A percentile compares a stretch with the other conserved stretches of the same genome.
These are phyloP conservation scores for Harpagifer antarcticus DNA, from an alignment of 2,797 vertebrate species.

Conservation along the genomic window DNA sequence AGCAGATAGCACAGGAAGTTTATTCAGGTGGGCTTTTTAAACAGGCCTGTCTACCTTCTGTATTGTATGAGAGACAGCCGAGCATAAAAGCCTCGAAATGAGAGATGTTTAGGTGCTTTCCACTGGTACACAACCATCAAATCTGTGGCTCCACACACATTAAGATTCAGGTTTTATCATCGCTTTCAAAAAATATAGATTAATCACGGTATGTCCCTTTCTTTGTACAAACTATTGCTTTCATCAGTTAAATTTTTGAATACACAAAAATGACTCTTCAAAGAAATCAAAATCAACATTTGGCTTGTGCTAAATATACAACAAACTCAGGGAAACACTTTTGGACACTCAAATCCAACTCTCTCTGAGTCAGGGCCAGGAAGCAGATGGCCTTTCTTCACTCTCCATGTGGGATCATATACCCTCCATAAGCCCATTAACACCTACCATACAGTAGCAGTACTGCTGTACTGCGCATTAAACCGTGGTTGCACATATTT, in stretches of 20 bases:
- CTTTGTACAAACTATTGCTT: background rate
- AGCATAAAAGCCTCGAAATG: constrained; percentile 53
- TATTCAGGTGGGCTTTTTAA: constrained; percentile 78
- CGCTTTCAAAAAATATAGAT: background rate
- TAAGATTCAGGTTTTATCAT: background rate
- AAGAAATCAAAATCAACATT: constrained; percentile 12
- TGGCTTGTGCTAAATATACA: constrained; percentile 28
- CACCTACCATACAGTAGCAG: constrained; percentile 72
- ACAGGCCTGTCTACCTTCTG: constrained; percentile 62
- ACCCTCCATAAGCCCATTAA: constrained; percentile 73
- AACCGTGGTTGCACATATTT: constrained; percentile 55
- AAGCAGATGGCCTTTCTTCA: constrained; percentile 77
- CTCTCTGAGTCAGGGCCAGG: constrained; percentile 65
- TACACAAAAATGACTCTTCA: background rate
- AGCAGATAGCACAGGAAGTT: constrained; percentile 81
- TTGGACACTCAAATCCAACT: constrained; percentile 60
- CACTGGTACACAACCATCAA: constrained; percentile 17
- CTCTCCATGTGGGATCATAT: constrained; percentile 74
- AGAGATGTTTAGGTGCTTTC: constrained; percentile 59
- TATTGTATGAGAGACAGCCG: constrained; percentile 64
- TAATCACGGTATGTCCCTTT: background rate
- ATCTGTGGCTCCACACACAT: background rate
- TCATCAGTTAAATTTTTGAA: constrained; percentile 2
- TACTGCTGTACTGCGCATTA: constrained; percentile 27
- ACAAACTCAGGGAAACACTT: constrained; percentile 47